Evolutionary conservation across 2,797 vertebrate genomes (phyloP), one percentile per base, ranked within the genome.

Genomic region (Melanotaenia parkinsoni): DNA sequence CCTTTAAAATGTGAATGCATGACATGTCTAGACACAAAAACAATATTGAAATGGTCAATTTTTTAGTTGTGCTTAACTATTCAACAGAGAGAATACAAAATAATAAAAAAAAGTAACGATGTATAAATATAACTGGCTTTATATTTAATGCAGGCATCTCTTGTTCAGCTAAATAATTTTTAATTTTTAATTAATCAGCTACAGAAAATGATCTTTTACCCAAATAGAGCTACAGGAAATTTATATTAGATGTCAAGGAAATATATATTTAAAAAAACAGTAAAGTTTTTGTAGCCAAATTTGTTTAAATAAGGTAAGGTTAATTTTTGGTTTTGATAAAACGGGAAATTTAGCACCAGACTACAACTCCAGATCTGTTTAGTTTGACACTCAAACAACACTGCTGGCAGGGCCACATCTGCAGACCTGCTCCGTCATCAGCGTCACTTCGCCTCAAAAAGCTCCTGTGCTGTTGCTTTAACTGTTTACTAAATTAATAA

Each of bases 331-430:
- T 58, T 43, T 65, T 62, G 77, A 77, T 22, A 65, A 40, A 67
- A 13, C 22, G 40, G 69, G 71, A 74, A 54, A 67, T 71, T 50
- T 65, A 43, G 64, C 72, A 58, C 77, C 70, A 67, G n/a, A 72
- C 77, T 74, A 81, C 73, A 67, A 84, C 70, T 58, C 57, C 63
- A 64, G 67, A 73, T 51, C 66, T 85, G 84, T 85, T 89, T 86
- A 58, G 74, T 66, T 77, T 80, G 60, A 72, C 82, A 66, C 76
- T 67, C 80, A 86, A 86, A 86, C 79, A 79, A 77, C 77, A 53
- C 73, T 47, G 30, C 43, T 38, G 47, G 40, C 63, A 16, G n/a
- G 18, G 53, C 65, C 74, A 67, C 79, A 88, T 80, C 79, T 68
- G 71, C 1, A 61, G 63, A 82, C 28, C 69, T 1, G 8, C 64